A percentile compares a stretch with the other conserved stretches of the same genome.
phyloP scores from a whole-genome alignment of 1,140 invertebrate genomes.

The Helicoverpa zea region DNA sequence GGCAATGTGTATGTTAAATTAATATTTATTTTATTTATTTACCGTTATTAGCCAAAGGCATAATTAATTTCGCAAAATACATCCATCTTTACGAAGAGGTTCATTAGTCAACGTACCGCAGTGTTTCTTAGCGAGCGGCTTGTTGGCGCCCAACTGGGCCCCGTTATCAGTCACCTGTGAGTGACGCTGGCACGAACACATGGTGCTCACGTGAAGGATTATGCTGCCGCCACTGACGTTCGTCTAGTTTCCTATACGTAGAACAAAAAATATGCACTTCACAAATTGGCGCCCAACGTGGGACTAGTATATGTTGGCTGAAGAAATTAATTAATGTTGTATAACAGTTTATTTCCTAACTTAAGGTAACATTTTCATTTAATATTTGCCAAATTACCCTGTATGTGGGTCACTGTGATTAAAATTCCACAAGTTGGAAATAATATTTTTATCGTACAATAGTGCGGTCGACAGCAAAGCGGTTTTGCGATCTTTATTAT shows the following conservation, averaged over 20 bases:
- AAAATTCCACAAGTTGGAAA: neutral
- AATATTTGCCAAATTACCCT: no score
- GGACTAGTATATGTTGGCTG: neutral
- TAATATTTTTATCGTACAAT: constrained; percentile 9
- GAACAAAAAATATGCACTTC: neutral
- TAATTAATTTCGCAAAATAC: constrained; percentile 10
- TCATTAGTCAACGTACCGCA: constrained; percentile 21
- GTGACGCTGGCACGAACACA: constrained; percentile 18
- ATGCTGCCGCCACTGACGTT: neutral
- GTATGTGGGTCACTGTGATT: constrained; percentile 2
- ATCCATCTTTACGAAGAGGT: constrained; percentile 10
- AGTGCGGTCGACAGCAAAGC: neutral
- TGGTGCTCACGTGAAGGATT: constrained; percentile 21
- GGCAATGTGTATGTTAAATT: neutral
- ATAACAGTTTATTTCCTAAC: neutral
- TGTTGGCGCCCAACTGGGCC: constrained; percentile 30
- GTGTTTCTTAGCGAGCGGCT: neutral
- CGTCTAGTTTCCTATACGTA: neutral
- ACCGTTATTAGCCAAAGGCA: neutral
- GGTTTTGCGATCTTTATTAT: constrained; percentile 8
- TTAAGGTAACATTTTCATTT: neutral
- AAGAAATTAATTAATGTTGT: no score
- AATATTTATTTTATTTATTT: neutral
- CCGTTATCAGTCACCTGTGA: constrained; percentile 21
- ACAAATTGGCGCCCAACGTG: constrained; percentile 13